Evolutionary conservation across 35 echinoderm and acorn worm genomes (phyloP).

Genomic region (Diadema setosum): DNA sequence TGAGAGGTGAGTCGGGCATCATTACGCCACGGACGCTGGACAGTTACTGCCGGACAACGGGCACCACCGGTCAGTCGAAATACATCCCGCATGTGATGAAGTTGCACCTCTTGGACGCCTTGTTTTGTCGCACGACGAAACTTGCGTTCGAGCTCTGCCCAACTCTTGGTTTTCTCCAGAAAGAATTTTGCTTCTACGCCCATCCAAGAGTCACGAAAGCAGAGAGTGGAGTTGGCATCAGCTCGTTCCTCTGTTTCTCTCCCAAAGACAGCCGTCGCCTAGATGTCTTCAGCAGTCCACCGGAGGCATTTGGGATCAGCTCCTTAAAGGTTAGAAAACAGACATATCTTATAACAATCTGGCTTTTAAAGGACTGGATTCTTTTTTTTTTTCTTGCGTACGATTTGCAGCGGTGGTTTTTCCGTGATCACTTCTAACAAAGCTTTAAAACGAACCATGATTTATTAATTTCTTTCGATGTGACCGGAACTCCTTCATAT

Average conservation of each 20-base stretch:
- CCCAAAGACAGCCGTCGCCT: not conserved
- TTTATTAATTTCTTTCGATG: no score
- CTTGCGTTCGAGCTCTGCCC: not conserved
- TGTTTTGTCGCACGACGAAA: not conserved
- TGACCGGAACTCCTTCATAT: no score
- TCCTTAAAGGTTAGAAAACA: not conserved
- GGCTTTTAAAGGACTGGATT: no score
- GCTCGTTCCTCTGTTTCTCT: not conserved
- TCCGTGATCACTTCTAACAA: no score
- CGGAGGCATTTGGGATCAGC: not conserved
- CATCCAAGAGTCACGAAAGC: not conserved
- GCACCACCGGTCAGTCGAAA: slow-evolving; percentile 32
- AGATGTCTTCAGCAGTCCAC: not conserved
- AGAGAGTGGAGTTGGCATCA: not conserved
- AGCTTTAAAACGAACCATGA: no score
- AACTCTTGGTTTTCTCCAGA: not conserved
- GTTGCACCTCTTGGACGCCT: not conserved
- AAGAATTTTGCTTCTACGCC: not conserved
- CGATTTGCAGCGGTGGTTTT: no score
- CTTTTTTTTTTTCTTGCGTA: no score
- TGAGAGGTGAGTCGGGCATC: slow-evolving; percentile 30
- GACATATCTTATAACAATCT: no score
- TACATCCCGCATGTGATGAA: not conserved
- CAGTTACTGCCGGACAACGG: slow-evolving; percentile 16
- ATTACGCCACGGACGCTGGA: not conserved